Evolutionary conservation across 53 echinoderm and acorn worm genomes (phyloP).

Genomic region (Antedon mediterranea): DNA sequence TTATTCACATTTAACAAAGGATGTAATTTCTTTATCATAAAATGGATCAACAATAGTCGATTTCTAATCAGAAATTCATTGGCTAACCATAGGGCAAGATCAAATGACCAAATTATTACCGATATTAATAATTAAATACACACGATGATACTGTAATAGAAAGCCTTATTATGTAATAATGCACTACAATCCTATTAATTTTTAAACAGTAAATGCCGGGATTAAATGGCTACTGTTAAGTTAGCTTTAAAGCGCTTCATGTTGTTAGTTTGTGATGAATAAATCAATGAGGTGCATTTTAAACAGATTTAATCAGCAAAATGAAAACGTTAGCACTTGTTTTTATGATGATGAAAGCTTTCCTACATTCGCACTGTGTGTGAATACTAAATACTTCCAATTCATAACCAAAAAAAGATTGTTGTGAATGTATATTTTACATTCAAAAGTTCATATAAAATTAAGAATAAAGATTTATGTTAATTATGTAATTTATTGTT

Average conservation of each 20-base stretch:
- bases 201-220: neutral
- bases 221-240: neutral
- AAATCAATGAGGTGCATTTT: neutral
- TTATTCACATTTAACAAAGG: neutral
- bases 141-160: neutral
- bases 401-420: too few species aligned
- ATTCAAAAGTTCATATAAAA: too few species aligned
- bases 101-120: neutral
- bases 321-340: neutral
- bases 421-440: too few species aligned
- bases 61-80: neutral
- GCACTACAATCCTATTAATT: neutral
- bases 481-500: too few species aligned
- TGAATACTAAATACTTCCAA: neutral
- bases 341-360: slow-evolving; percentile 1
- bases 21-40: neutral
- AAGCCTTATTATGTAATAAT: neutral
- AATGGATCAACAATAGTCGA: neutral
- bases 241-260: neutral
- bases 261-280: neutral
- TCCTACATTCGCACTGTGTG: neutral
- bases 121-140: neutral
- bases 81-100: neutral
- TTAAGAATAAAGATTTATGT: too few species aligned
- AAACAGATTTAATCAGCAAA: neutral